Evolutionary conservation across 2,113 vertebrate genomes (phyloP).

Genomic region (Labeo catla): DNA sequence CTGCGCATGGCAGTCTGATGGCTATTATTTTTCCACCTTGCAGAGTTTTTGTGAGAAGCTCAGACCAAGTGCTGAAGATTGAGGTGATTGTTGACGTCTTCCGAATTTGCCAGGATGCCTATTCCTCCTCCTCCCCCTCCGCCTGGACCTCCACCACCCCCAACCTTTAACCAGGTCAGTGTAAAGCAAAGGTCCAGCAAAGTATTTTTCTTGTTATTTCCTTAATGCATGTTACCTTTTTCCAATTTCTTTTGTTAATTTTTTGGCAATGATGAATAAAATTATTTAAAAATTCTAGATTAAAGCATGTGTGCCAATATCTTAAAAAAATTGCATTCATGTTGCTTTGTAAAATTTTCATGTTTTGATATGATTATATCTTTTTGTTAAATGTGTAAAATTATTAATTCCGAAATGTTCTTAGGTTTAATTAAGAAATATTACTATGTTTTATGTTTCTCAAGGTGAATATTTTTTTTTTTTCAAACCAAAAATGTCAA

Average conservation of each 20-base stretch:
- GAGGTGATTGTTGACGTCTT: conserved; percentile 50
- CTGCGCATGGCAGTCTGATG: neutral
- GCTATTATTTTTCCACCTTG: conserved; percentile 14
- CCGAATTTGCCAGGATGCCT: conserved; percentile 83
- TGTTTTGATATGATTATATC: no score
- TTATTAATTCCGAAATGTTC: neutral
- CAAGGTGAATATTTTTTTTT: no score
- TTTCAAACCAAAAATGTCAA: no score
- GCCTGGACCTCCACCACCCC: conserved; percentile 87
- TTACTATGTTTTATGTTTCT: neutral
- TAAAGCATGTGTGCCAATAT: no score
- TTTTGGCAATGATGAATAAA: neutral
- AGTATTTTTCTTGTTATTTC: neutral
- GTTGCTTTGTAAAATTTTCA: no score
- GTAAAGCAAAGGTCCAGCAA: neutral
- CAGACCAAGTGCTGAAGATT: conserved; percentile 53
- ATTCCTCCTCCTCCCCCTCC: conserved; percentile 90
- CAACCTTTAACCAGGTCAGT: conserved; percentile 85
- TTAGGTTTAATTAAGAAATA: neutral
- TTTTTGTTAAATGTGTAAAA: no score
- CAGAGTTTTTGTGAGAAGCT: conserved; percentile 58
- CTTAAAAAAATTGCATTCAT: no score
- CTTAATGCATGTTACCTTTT: neutral
- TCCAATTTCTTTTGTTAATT: neutral
- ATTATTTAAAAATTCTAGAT: no score